A percentile compares a stretch with the other conserved stretches of the same genome.
Conservation (phyloP, 1,140 invertebrate genomes). For the Glossosoma conforme region DNA sequence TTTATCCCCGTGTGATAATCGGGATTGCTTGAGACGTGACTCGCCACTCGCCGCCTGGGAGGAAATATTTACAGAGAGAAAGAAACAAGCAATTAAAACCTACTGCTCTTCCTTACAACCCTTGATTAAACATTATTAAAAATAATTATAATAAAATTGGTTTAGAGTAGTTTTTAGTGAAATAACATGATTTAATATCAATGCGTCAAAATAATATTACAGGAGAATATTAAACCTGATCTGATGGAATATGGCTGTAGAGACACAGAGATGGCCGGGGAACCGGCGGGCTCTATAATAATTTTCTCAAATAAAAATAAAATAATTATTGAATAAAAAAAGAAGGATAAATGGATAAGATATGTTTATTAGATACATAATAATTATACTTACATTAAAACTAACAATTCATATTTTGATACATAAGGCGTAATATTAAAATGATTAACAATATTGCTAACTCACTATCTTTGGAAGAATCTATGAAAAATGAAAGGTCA, state of each 20-base stretch:
- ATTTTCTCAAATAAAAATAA: slow-evolving; percentile 5
- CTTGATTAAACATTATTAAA: no score
- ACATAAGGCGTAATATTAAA: slow-evolving; percentile 32
- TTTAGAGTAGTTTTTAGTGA: not conserved
- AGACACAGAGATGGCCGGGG: no score
- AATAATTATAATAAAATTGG: no score
- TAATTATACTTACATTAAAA: slow-evolving; percentile 26
- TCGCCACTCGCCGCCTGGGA: no score
- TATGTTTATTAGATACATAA: slow-evolving; percentile 33
- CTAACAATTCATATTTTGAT: slow-evolving; percentile 28
- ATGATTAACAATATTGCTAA: slow-evolving; percentile 33
- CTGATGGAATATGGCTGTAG: no score
- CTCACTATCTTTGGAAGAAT: slow-evolving; percentile 33
- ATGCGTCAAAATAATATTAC: not conserved
- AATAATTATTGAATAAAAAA: slow-evolving; percentile 6
- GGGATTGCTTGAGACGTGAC: no score
- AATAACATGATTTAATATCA: not conserved
- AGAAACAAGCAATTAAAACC: no score
- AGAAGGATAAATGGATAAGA: slow-evolving; percentile 23
- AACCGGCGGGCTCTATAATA: slow-evolving; percentile 1
- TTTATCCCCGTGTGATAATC: no score
- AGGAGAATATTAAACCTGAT: no score
- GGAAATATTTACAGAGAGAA: no score
- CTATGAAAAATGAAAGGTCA: slow-evolving; percentile 29
- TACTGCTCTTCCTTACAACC: no score